Percentiles rank a stretch among this genome's conserved stretches.
Conservation (phyloP, 2,888 invertebrate species). For the Rhabditophanes sp. region DNA sequence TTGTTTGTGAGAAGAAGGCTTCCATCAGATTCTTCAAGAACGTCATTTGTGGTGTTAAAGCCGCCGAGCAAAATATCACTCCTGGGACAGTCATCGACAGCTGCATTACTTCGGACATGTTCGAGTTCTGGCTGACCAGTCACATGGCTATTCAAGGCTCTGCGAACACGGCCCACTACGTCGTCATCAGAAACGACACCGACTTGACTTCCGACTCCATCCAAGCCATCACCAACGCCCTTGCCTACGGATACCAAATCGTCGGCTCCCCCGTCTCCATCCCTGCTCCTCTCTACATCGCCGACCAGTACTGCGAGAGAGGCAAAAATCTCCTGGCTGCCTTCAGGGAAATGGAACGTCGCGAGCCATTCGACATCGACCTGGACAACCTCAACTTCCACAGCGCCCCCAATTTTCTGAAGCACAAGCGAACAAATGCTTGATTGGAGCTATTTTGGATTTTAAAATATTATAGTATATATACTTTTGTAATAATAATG, state of each 20-base stretch:
- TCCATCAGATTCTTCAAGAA: conserved; percentile 6
- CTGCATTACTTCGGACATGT: conserved; percentile 3
- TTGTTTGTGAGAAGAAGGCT: conserved; percentile 5
- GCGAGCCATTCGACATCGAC: no score
- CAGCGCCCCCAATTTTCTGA: no score
- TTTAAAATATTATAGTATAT: no score
- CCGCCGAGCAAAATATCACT: conserved; percentile 4
- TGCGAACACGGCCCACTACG: conserved; percentile 7
- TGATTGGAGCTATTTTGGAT: no score
- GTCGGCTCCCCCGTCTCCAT: conserved; percentile 4
- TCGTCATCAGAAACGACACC: conserved; percentile 7
- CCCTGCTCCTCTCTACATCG: conserved; percentile 8
- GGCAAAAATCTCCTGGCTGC: no score
- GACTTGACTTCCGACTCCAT: conserved; percentile 7
- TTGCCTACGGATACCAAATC: conserved; percentile 8
- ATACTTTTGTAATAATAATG: no score
- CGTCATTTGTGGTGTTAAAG: conserved; percentile 2
- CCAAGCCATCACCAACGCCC: conserved; percentile 5
- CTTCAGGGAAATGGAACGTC: no score
- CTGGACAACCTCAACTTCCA: no score
- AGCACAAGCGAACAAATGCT: no score
- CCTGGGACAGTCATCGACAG: conserved; percentile 8
- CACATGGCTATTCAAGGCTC: conserved; percentile 10
- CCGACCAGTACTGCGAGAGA: no score
- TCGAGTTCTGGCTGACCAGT: conserved; percentile 7